These are phyloP conservation scores for Episyrphus balteatus DNA, from an alignment of 1,140 invertebrate genomes.

Conservation along the genomic window DNA sequence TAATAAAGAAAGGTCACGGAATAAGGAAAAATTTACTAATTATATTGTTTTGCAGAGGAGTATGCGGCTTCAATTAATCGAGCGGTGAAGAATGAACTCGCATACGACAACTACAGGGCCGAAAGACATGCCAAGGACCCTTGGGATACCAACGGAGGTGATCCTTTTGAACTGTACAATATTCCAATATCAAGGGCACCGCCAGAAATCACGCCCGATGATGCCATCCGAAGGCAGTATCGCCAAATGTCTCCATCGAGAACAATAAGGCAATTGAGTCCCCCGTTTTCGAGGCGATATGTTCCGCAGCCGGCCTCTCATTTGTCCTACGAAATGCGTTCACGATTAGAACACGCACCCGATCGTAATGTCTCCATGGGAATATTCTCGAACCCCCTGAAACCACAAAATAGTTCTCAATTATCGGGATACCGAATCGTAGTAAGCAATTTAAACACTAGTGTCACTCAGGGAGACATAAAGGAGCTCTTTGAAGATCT, in stretches of 20 bases:
- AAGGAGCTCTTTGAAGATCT: slow-evolving; percentile 89
- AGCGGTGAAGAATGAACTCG: no score
- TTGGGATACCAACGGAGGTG: slow-evolving; percentile 1
- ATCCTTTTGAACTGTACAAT: slow-evolving; percentile 32
- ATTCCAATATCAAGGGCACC: slow-evolving; percentile 13
- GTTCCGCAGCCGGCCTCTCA: slow-evolving; percentile 21
- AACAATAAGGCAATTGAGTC: slow-evolving; percentile 2
- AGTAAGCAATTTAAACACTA: slow-evolving; percentile 75
- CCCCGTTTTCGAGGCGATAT: slow-evolving; percentile 16
- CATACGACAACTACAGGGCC: not conserved
- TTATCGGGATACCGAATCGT: slow-evolving; percentile 60
- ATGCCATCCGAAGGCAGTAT: slow-evolving; percentile 11
- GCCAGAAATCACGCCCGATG: slow-evolving; percentile 16
- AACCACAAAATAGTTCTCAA: slow-evolving; percentile 3
- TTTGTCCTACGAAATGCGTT: slow-evolving; percentile 27
- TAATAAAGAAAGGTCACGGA: no score
- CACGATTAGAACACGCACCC: slow-evolving; percentile 26
- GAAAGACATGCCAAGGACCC: slow-evolving; percentile 2
- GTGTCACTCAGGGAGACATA: slow-evolving; percentile 80
- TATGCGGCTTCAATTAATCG: no score
- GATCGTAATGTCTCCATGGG: slow-evolving; percentile 39
- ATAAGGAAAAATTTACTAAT: no score
- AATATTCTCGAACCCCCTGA: slow-evolving; percentile 40
- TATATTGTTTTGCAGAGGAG: no score
- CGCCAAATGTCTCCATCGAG: not conserved